A percentile compares a stretch with the other conserved stretches of the same genome.
Conservation (phyloP, 2,888 invertebrate species). For the Atethmia centrago region DNA sequence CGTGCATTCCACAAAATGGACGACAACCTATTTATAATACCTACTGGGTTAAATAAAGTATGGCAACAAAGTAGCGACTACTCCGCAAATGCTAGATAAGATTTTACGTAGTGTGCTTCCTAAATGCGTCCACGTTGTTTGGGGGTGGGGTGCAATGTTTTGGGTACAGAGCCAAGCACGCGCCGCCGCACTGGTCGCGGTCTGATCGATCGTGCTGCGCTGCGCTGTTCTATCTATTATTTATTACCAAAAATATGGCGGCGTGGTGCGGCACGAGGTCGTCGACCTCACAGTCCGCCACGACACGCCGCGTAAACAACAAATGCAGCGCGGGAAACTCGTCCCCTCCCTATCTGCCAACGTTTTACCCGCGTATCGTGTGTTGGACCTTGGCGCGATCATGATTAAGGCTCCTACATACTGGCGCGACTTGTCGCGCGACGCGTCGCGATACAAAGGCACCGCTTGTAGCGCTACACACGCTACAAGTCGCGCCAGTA, state of each 20-base stretch:
- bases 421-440: too few species aligned
- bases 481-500: too few species aligned
- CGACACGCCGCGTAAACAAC: conserved; percentile 84
- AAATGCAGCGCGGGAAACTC: conserved; percentile 84
- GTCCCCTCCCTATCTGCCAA: conserved; percentile 75
- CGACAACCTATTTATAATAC: conserved; percentile 3
- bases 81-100: conserved; percentile 35
- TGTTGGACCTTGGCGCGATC: conserved; percentile 50
- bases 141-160: conserved; percentile 81
- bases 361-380: conserved; percentile 62
- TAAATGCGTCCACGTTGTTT: conserved; percentile 58
- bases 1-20: conserved; percentile 24
- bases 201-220: conserved; percentile 85
- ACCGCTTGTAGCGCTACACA: too few species aligned
- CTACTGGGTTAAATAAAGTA: conserved; percentile 2
- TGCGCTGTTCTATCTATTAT: conserved; percentile 87
- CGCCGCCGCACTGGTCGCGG: conserved; percentile 84
- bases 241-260: conserved; percentile 89
- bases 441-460: too few species aligned
- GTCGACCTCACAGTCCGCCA: conserved; percentile 77
- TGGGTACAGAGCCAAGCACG: conserved; percentile 76
- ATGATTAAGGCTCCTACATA: too few species aligned
- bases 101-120: conserved; percentile 59
- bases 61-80: conserved; percentile 9
- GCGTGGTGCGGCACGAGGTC: conserved; percentile 86